Evolutionary conservation across 1,140 invertebrate genomes (phyloP).

Genomic region (Temnothorax longispinosus): DNA sequence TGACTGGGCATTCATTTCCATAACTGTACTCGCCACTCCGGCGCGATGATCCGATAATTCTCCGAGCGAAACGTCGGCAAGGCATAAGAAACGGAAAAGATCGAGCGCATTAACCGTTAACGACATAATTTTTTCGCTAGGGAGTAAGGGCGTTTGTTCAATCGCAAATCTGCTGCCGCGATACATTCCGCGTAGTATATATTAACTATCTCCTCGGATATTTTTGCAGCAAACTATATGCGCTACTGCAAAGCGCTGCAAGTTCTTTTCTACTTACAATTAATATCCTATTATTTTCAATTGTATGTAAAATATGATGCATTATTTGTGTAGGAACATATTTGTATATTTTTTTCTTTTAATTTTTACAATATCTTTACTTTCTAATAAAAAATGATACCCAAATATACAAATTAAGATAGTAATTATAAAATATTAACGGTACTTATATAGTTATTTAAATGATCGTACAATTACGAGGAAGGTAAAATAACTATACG

Average conservation of each 20-base stretch:
- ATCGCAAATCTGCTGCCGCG: slow-evolving; percentile 3
- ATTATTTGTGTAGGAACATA: background rate
- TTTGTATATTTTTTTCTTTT: background rate
- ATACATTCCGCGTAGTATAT: background rate
- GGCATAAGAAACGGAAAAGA: slow-evolving; percentile 47
- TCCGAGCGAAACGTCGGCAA: slow-evolving; percentile 30
- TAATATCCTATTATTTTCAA: background rate
- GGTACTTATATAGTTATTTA: background rate
- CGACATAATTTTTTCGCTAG: slow-evolving; percentile 29
- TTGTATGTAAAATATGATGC: background rate
- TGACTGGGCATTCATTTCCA: slow-evolving; percentile 60
- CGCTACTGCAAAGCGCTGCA: background rate
- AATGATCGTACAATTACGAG: background rate
- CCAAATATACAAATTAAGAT: background rate
- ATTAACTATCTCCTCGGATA: background rate
- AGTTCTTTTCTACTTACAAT: background rate
- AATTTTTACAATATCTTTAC: background rate
- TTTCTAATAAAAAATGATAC: background rate
- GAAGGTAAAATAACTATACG: background rate
- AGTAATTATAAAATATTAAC: background rate
- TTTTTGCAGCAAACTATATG: background rate
- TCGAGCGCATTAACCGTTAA: slow-evolving; percentile 58
- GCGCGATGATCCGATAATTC: slow-evolving; percentile 57
- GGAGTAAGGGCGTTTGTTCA: background rate
- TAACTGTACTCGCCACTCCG: slow-evolving; percentile 59